Percentiles rank a stretch among this genome's conserved stretches.
These are phyloP conservation scores for Oxyura jamaicensis DNA, from an alignment of 2,113 vertebrate species.

Conservation along the genomic window DNA sequence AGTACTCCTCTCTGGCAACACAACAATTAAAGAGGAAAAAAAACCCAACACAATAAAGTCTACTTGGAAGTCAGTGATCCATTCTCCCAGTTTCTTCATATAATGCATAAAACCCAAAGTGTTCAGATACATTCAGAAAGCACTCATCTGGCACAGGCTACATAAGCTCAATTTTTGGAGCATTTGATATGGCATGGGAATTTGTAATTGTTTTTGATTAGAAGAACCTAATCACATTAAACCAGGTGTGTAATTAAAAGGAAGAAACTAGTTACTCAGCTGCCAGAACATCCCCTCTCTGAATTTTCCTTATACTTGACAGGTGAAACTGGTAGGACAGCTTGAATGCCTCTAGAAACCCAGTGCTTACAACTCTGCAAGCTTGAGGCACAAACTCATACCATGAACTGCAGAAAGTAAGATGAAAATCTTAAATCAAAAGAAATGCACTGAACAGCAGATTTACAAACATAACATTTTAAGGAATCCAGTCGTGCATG, in stretches of 20 bases:
- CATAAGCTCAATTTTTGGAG: not conserved
- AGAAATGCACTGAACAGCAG: not conserved
- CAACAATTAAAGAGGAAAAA: not conserved
- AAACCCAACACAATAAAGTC: not conserved
- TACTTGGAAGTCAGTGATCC: not conserved
- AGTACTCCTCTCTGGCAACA: not conserved
- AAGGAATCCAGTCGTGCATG: not conserved
- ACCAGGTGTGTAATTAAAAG: slow-evolving; percentile 2
- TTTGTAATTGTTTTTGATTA: not conserved
- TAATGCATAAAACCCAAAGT: not conserved
- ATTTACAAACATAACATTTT: not conserved
- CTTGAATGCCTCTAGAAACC: not conserved
- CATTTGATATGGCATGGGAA: not conserved
- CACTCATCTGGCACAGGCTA: not conserved
- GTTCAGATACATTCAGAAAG: not conserved
- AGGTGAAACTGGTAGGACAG: slow-evolving; percentile 46
- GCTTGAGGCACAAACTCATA: not conserved
- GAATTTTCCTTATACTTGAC: not conserved
- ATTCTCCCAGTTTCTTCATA: not conserved
- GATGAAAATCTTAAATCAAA: not conserved
- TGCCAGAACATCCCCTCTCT: not conserved
- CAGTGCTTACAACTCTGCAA: not conserved
- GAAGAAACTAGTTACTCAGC: not conserved
- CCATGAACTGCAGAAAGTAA: not conserved
- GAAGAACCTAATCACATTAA: not conserved